Evolutionary conservation across 2,888 invertebrate species (phyloP).

Genomic region (Tetanocera ferruginea): DNA sequence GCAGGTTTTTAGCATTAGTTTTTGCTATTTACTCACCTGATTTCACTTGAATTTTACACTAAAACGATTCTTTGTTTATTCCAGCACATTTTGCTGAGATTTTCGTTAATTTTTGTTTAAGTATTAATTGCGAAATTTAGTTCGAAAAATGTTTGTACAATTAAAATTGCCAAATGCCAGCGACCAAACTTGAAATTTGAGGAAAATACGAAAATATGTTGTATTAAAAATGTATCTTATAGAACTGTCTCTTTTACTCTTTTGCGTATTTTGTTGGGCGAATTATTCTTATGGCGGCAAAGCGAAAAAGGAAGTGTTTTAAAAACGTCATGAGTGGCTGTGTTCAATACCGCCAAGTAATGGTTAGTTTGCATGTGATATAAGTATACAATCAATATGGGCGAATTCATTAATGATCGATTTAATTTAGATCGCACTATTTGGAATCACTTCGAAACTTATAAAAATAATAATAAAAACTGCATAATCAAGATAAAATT

Average conservation of each 20-base stretch:
- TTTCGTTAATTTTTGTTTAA: background rate
- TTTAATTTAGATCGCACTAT: too few species aligned
- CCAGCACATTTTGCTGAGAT: conserved; percentile 14
- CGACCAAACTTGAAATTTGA: conserved; percentile 28
- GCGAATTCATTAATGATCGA: too few species aligned
- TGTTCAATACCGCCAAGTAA: too few species aligned
- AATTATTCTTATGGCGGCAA: background rate
- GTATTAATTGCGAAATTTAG: conserved; percentile 19
- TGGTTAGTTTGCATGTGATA: too few species aligned
- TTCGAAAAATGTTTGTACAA: conserved; percentile 6
- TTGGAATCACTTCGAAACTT: background rate
- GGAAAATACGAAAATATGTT: conserved; percentile 26
- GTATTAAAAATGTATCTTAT: background rate
- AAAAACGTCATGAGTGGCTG: background rate
- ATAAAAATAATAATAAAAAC: too few species aligned
- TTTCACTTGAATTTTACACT: conserved; percentile 3
- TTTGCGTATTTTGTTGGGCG: background rate
- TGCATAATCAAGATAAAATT: too few species aligned
- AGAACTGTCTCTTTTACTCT: background rate
- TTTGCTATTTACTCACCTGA: conserved; percentile 21
- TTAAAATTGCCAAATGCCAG: conserved; percentile 18
- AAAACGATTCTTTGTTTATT: background rate
- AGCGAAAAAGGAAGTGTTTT: background rate
- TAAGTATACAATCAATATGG: too few species aligned
- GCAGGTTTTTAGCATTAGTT: background rate